Percentiles rank a stretch among this genome's conserved stretches.
Evolutionary conservation across 37 sponge, comb jelly and placozoan species (phyloP).

Genomic region (Spongia lamella): DNA sequence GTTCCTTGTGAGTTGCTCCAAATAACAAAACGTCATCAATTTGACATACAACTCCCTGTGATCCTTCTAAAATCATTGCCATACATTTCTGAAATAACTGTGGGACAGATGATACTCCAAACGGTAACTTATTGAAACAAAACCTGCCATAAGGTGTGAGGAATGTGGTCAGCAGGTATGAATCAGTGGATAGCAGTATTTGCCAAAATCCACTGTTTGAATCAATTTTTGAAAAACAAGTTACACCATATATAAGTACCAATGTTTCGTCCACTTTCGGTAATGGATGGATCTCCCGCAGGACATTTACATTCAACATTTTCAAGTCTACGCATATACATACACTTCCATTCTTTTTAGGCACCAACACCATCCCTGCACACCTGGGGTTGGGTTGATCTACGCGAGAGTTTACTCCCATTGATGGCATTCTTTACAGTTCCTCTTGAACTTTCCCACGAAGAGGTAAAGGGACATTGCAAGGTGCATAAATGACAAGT

Average conservation of each 20-base stretch:
- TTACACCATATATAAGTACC: constrained; percentile 16
- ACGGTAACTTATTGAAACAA: no score
- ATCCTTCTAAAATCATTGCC: constrained; percentile 8
- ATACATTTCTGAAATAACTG: no score
- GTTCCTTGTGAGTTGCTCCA: no score
- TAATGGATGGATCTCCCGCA: constrained; percentile 11
- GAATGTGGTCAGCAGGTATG: no score
- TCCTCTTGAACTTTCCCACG: constrained; percentile 8
- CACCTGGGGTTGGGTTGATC: constrained; percentile 42
- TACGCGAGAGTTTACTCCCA: constrained; percentile 28
- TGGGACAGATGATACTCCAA: no score
- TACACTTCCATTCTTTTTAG: constrained; percentile 10
- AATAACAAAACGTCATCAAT: no score
- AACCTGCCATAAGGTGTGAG: no score
- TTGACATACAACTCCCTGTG: constrained; percentile 44
- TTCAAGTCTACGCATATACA: constrained; percentile 26
- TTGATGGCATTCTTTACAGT: constrained; percentile 18
- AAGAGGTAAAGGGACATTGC: constrained; percentile 19
- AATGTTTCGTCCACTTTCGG: constrained; percentile 34
- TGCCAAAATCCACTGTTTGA: no score
- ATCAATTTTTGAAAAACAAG: constrained; percentile 5
- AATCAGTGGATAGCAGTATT: no score
- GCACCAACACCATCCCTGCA: constrained; percentile 46
- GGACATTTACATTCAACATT: no score
- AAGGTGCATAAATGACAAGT: constrained; percentile 1